A percentile compares a stretch with the other conserved stretches of the same genome.
Evolutionary conservation across 2,888 invertebrate genomes (phyloP).

Genomic region (Amphipoea oculea): DNA sequence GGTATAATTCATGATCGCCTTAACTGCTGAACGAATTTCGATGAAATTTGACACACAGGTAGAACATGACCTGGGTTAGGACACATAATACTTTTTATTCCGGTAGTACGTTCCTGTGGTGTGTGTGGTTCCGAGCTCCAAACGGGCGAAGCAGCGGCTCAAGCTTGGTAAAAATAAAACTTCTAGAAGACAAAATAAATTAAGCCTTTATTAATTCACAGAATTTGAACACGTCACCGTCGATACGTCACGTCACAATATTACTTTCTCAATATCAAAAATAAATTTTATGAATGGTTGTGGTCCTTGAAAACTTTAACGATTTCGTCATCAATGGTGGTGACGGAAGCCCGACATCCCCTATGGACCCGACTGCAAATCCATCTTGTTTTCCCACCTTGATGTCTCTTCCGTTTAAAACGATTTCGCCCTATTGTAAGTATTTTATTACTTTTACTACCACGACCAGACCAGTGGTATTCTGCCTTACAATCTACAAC

Average conservation of each 20-base stretch:
- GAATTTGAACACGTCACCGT: neutral
- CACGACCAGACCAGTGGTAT: conserved; percentile 37
- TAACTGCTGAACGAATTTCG: neutral
- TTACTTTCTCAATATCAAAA: neutral
- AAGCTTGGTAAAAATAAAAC: conserved; percentile 15
- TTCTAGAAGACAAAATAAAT: conserved; percentile 11
- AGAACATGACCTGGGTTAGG: neutral
- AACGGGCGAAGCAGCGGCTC: no score
- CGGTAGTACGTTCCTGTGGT: neutral
- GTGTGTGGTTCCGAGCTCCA: neutral
- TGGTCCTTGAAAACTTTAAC: conserved; percentile 33
- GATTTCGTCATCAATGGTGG: conserved; percentile 28
- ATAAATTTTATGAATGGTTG: conserved; percentile 25
- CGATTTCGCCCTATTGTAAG: conserved; percentile 28
- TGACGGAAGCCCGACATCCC: conserved; percentile 48
- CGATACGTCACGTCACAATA: neutral
- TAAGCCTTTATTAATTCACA: conserved; percentile 7
- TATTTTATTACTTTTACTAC: conserved; percentile 56
- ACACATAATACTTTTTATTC: neutral
- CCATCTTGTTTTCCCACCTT: conserved; percentile 50
- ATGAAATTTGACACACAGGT: neutral
- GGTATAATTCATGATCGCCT: neutral
- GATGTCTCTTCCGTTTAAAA: conserved; percentile 38
- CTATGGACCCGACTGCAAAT: conserved; percentile 45
- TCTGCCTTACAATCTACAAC: conserved; percentile 27